These are phyloP conservation scores for Argyrosomus regius DNA, from an alignment of 2,797 vertebrate species.

Conservation along the genomic window DNA sequence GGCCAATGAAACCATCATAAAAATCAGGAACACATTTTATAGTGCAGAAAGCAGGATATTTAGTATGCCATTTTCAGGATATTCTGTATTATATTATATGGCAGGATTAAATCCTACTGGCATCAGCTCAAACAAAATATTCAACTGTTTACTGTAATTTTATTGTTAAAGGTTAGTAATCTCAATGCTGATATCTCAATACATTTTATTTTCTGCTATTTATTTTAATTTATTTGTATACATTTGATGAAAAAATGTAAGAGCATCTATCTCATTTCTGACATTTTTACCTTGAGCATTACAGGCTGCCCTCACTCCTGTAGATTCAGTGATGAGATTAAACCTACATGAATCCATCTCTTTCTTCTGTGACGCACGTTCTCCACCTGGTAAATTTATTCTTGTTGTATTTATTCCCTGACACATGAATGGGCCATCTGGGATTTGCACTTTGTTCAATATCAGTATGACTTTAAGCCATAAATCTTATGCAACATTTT, in stretches of 20 bases:
- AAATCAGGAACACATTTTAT: slow-evolving; percentile 45
- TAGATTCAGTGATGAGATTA: slow-evolving; percentile 36
- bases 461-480: slow-evolving; percentile 75
- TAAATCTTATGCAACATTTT: slow-evolving; percentile 78
- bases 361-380: slow-evolving; percentile 3
- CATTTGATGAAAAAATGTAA: background rate
- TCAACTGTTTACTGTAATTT: background rate
- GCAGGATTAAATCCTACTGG: slow-evolving; percentile 16
- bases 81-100: slow-evolving; percentile 12
- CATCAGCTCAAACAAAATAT: slow-evolving; percentile 14
- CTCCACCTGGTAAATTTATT: slow-evolving; percentile 2
- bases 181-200: background rate
- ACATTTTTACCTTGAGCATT: background rate
- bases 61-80: slow-evolving; percentile 15
- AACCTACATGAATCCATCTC: slow-evolving; percentile 6
- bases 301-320: background rate
- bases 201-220: background rate
- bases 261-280: background rate
- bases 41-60: slow-evolving; percentile 33
- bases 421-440: slow-evolving; percentile 62
- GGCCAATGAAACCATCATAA: slow-evolving; percentile 50
- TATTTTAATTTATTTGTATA: background rate
- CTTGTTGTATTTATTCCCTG: slow-evolving; percentile 43
- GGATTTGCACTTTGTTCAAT: slow-evolving; percentile 68
- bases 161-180: background rate